These are phyloP conservation scores for Calyptomena viridis DNA, from an alignment of 2,113 vertebrate genomes.

Conservation along the genomic window DNA sequence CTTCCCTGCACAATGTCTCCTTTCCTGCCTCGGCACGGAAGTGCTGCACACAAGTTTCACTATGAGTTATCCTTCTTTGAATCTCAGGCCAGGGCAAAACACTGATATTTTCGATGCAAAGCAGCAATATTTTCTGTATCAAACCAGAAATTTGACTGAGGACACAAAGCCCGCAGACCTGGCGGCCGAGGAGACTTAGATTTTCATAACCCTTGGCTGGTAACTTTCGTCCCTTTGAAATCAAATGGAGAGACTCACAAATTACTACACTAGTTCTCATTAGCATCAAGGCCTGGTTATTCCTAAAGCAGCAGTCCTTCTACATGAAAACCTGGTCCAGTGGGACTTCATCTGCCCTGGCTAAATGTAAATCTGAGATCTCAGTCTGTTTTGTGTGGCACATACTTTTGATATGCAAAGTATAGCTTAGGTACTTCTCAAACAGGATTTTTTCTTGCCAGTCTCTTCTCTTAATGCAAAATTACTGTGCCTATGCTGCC, in stretches of 20 bases:
- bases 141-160: neutral
- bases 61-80: constrained; percentile 49
- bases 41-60: constrained; percentile 28
- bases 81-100: constrained; percentile 1
- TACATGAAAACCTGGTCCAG: neutral
- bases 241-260: neutral
- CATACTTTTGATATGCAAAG: neutral
- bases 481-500: neutral
- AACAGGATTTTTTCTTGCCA: neutral
- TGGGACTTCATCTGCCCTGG: neutral
- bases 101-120: neutral
- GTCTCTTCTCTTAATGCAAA: neutral
- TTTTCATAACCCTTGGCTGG: neutral
- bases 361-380: neutral
- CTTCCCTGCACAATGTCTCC: constrained; percentile 21
- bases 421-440: neutral
- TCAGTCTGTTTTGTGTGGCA: neutral
- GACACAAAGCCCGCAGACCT: neutral
- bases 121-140: neutral
- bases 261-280: neutral
- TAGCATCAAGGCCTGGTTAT: neutral
- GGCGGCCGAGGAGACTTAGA: neutral
- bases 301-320: neutral
- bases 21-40: constrained; percentile 4
- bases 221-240: neutral